Percentiles rank a stretch among this genome's conserved stretches.
phyloP scores from a whole-genome alignment of 2,797 vertebrate genomes.

The Dromococcyx pavoninus region DNA sequence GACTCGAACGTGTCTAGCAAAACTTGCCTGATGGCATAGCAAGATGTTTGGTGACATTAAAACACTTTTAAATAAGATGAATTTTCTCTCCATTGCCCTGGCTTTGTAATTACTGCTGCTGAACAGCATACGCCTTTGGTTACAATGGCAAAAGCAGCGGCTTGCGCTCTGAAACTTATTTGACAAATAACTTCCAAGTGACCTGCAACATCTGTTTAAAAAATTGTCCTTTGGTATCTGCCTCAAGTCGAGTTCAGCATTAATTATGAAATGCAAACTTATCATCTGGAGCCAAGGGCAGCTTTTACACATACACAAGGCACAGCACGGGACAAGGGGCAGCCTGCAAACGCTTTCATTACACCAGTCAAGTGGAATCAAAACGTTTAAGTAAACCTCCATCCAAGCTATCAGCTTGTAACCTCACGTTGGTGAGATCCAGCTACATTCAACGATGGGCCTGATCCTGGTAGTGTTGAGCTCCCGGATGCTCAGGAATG shows the following conservation, averaged over 20 bases:
- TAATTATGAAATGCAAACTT: constrained; percentile 70
- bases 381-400: neutral
- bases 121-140: constrained; percentile 29
- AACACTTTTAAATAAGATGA: constrained; percentile 77
- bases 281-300: constrained; percentile 37
- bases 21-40: constrained; percentile 71
- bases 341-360: neutral
- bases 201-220: constrained; percentile 61
- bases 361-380: neutral
- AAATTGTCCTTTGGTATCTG: constrained; percentile 25
- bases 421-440: rapidly evolving
- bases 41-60: constrained; percentile 74
- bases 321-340: rapidly evolving
- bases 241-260: constrained; percentile 33
- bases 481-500: rapidly evolving
- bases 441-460: rapidly evolving
- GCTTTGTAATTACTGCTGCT: constrained; percentile 71
- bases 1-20: constrained; percentile 73
- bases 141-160: constrained; percentile 68
- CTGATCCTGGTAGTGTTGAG: neutral
- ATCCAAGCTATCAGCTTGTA: neutral
- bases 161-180: constrained; percentile 45
- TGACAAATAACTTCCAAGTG: constrained; percentile 59
- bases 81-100: constrained; percentile 72
- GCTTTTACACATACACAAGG: constrained; percentile 11